Conservation (phyloP, 2,797 vertebrate species). For the Danio aesculapii region DNA sequence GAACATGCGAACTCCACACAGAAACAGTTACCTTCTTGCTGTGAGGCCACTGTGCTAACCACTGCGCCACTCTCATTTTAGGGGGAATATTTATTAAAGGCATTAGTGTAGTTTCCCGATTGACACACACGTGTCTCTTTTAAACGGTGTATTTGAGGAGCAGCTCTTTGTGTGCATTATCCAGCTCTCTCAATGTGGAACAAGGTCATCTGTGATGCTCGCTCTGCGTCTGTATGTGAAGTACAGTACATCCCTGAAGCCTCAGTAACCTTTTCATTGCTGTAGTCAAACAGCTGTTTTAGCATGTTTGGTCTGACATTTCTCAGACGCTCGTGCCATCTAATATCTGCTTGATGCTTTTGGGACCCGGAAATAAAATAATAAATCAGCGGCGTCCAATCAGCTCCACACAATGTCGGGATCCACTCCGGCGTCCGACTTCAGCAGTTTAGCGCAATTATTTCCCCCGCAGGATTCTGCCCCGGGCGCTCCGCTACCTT, state of each 20-base stretch:
- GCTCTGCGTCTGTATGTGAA: neutral
- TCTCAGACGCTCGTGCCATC: conserved; percentile 58
- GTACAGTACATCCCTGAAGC: conserved; percentile 26
- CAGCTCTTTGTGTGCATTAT: neutral
- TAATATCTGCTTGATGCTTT: conserved; percentile 47
- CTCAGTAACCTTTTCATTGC: conserved; percentile 76
- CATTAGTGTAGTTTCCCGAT: too few species aligned
- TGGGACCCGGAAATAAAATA: conserved; percentile 32
- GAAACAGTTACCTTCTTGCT: too few species aligned
- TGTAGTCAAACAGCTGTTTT: conserved; percentile 74
- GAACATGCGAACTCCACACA: too few species aligned
- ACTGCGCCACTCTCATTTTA: too few species aligned
- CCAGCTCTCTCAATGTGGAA: conserved; percentile 32
- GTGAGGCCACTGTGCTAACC: too few species aligned
- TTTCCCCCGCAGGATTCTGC: conserved; percentile 94
- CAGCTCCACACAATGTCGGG: conserved; percentile 56
- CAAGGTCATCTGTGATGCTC: conserved; percentile 36
- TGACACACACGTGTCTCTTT: too few species aligned
- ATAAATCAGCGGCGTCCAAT: conserved; percentile 68
- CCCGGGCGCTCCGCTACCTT: conserved; percentile 98
- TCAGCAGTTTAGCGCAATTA: conserved; percentile 85
- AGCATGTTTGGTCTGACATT: conserved; percentile 80
- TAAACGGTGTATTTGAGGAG: too few species aligned
- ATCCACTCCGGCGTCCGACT: conserved; percentile 45
- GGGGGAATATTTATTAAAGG: too few species aligned